These are phyloP conservation scores for Oncorhynchus masou DNA, from an alignment of 2,113 vertebrate genomes.

Conservation along the genomic window DNA sequence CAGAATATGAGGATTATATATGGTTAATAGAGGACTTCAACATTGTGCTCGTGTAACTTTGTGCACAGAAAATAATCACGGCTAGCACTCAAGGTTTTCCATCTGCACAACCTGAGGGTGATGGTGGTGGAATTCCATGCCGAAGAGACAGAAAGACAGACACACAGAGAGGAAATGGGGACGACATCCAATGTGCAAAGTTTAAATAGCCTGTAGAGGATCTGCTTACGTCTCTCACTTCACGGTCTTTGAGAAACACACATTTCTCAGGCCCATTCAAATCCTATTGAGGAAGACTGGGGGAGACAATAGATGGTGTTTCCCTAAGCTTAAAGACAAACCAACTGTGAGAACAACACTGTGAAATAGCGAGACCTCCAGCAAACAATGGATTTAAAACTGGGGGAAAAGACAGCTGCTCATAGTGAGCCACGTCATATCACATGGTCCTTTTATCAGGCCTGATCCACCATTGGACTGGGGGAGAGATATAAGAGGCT, in stretches of 20 bases:
- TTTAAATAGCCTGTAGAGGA: not conserved
- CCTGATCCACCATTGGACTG: slow-evolving; percentile 23
- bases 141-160: not conserved
- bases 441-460: slow-evolving; percentile 27
- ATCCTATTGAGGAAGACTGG: not conserved
- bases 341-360: not conserved
- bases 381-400: slow-evolving; percentile 12
- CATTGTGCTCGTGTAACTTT: not conserved
- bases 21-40: not conserved
- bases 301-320: not conserved
- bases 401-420: slow-evolving; percentile 37
- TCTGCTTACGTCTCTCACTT: too few species aligned
- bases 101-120: not conserved
- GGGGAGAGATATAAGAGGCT: slow-evolving; percentile 24
- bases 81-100: too few species aligned
- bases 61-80: too few species aligned
- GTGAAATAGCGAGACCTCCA: not conserved
- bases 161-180: not conserved
- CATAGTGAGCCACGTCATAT: slow-evolving; percentile 20
- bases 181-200: not conserved
- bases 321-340: not conserved
- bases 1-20: not conserved
- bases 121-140: not conserved
- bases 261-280: not conserved
- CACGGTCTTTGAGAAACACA: not conserved